Base-by-base conservation (phyloP, 1,140 invertebrate species). In the Zaprionus ghesquierei region DNA sequence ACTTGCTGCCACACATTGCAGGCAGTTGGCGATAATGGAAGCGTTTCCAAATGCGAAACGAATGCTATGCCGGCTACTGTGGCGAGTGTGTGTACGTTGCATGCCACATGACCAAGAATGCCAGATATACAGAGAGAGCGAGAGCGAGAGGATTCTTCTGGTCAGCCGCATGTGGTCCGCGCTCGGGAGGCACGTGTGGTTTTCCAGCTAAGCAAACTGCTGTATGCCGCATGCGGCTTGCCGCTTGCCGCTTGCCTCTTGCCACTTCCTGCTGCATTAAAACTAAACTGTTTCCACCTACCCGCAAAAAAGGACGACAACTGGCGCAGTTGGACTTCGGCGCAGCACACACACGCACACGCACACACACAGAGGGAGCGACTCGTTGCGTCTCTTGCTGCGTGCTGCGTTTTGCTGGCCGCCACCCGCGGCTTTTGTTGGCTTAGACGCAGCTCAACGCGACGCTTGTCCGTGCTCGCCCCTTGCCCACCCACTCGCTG, bases 31-130 rank as follows among this genome's bases (percentile, higher is more conserved):
- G 58, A 68, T 90, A 90, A 90, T 90, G 84, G 89, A 90, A 90
- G 79, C 80, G 84, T 90, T 90, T 85, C 89, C 84, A 90, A 90
- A 90, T 90, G 89, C 89, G 89, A 90, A 90, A 85, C 89, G 89
- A 90, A 90, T 90, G 89, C 85, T 56, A 31, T 20, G 58, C 33
- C 74, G 54, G 89, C 89, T 90, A 90, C 89, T 89, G 89, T 90
- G 70, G 75, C 68, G 73, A 75, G 66, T 77, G 74, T 53, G 27
- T 72, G 63, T 25, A 56, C 15, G 35, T 41, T 41, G 35, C 35
- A 41, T 41, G 35, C 35, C 35, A 15, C 35, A 15, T 10, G 12
- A 1, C 31, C 31, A 33, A 33, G 31, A 33, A n/a, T n/a, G n/a
- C n/a, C n/a, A n/a, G n/a, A n/a, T n/a, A n/a, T n/a, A n/a, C n/a